Evolutionary conservation across 92 coral and sea anemone genomes (phyloP).

Genomic region (Isaurus tuberculatus): DNA sequence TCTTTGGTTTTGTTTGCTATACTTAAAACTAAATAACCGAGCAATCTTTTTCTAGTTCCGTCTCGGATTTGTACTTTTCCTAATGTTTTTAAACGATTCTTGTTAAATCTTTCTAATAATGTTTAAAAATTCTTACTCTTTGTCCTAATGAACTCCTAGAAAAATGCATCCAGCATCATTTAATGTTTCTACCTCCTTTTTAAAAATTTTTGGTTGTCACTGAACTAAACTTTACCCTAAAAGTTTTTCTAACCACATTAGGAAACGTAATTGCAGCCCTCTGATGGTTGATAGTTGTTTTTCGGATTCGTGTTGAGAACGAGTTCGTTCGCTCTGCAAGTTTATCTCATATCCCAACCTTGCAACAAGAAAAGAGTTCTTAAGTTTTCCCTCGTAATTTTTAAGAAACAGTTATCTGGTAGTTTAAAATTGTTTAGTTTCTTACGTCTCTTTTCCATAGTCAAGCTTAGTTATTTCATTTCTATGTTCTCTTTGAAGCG

Average conservation of each 20-base stretch:
- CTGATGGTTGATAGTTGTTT: not conserved
- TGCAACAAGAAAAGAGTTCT: not conserved
- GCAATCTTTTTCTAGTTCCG: not conserved
- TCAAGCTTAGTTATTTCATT: not conserved
- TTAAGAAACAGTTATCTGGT: too few species aligned
- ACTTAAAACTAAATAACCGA: not conserved
- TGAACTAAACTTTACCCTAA: not conserved
- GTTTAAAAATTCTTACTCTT: not conserved
- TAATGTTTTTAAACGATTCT: not conserved
- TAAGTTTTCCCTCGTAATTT: not conserved
- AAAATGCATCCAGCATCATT: not conserved
- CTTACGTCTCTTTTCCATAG: not conserved
- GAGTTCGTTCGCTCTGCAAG: not conserved
- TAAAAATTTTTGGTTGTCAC: not conserved
- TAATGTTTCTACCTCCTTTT: not conserved
- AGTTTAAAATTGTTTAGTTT: too few species aligned
- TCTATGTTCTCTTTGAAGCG: not conserved
- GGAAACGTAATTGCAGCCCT: not conserved
- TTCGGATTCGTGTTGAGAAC: not conserved
- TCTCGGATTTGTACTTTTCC: slow-evolving; percentile 16
- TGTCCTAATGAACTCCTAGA: not conserved
- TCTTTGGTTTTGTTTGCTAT: not conserved
- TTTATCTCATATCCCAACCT: not conserved
- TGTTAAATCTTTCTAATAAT: not conserved
- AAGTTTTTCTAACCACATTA: not conserved